Evolutionary conservation across 1,140 invertebrate species (phyloP), one percentile per base, ranked within the genome.

Genomic region (Brachionus rotundiformis): DNA sequence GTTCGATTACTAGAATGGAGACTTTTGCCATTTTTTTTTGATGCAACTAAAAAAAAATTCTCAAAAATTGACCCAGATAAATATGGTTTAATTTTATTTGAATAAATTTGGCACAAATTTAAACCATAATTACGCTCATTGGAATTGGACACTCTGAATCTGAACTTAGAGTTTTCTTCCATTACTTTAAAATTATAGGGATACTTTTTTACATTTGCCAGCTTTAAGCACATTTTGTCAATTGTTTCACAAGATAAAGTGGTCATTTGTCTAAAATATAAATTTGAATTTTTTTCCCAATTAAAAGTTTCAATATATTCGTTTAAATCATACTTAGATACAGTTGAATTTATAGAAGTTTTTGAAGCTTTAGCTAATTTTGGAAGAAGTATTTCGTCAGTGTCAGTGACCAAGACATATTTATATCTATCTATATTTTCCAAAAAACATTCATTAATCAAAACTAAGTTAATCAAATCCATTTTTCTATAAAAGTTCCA

Each of bases 381-480:
- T 13, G 75, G 75, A 3, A 77, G 7, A 47, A 77, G 25, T 4
- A 77, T 25, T 16, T 79, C 76, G 27, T 79, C 76, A 3, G 11
- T 59, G 23, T 79, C 76, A 3, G 6, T 31, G 10, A 79, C 47
- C n/a, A 19, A 8, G 11, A 79, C 29, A 59, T 39, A 63, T 39
- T 59, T 59, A 13, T 79, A 79, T 25, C 31, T 54, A 13, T 79
- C 76, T 3, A 79, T 39, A 13, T 79, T 54, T 19, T 79, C 47
- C 76, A 79, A 39, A 31, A 59, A 79, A 11, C 76, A 79, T 59
- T 79, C 76, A 41, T 79, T 79, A 19, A 79, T 59, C 27, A 79
- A 59, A 1, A 79, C 1, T 1, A 59, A 13, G n/a, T 79, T 63
- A 23, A 79, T 59, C 13, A 79, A 19, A 25, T 79, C 68, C 68